phyloP scores from a whole-genome alignment of 1,140 invertebrate species.

The Patella vulgata region DNA sequence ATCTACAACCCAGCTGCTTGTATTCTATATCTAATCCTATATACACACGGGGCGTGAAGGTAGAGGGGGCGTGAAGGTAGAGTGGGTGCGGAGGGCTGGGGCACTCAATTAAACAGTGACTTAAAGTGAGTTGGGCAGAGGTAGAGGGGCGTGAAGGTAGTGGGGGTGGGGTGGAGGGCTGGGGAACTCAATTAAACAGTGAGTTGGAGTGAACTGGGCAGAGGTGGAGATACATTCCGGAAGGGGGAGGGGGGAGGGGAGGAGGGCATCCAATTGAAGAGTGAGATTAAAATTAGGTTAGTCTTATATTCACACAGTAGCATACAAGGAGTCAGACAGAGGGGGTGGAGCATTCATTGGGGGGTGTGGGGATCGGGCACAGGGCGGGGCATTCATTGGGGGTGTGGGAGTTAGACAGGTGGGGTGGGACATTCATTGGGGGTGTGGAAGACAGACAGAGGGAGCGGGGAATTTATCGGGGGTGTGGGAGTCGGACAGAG shows the following conservation, averaged over 20 bases:
- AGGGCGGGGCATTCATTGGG: not conserved
- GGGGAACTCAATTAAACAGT: too few species aligned
- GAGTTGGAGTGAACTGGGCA: too few species aligned
- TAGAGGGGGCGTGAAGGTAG: not conserved
- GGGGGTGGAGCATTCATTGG: too few species aligned
- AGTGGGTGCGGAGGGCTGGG: not conserved
- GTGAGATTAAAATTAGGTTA: too few species aligned
- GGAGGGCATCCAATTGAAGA: not conserved
- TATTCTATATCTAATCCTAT: too few species aligned
- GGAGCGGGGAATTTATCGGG: not conserved
- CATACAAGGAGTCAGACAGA: too few species aligned
- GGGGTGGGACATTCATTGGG: not conserved
- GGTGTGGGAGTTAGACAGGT: not conserved
- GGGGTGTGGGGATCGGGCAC: not conserved
- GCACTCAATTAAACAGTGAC: not conserved
- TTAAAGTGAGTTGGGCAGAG: not conserved
- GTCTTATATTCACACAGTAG: too few species aligned
- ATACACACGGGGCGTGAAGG: not conserved
- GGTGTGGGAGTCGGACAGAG: not conserved
- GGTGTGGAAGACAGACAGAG: not conserved
- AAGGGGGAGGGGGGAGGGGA: not conserved
- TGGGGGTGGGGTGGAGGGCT: not conserved
- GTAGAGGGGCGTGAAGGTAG: not conserved
- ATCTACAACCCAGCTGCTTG: too few species aligned
- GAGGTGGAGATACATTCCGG: too few species aligned